Percentiles rank a stretch among this genome's conserved stretches.
phyloP scores from a whole-genome alignment of 1,140 invertebrate species.

The Cecropterus lyciades region DNA sequence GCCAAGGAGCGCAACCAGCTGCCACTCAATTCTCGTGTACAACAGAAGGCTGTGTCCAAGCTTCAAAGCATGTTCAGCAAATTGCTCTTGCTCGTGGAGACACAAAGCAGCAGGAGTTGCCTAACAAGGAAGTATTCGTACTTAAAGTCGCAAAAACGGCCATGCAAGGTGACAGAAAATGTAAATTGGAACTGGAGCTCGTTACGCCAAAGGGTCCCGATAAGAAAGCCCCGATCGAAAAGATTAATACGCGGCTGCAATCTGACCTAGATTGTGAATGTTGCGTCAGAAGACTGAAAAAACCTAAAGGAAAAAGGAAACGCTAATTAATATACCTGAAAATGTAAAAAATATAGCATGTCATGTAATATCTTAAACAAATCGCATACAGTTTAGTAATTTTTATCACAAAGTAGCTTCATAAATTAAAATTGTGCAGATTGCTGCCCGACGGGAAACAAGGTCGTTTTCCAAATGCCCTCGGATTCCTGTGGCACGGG shows the following conservation, averaged over 20 bases:
- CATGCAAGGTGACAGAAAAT: conserved; percentile 69
- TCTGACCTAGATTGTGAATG: conserved; percentile 71
- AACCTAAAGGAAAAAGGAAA: conserved; percentile 55
- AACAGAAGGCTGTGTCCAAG: conserved; percentile 70
- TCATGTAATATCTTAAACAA: too few relatives aligned
- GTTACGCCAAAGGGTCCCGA: conserved; percentile 70
- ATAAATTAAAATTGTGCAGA: conserved; percentile 62
- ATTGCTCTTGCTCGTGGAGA: conserved; percentile 57
- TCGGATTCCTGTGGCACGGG: conserved; percentile 61
- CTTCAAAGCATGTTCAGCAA: conserved; percentile 62
- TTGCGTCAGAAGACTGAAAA: conserved; percentile 55
- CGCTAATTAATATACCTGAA: conserved; percentile 18
- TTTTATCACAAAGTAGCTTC: conserved; percentile 22
- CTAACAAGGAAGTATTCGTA: conserved; percentile 69
- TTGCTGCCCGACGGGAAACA: conserved; percentile 78
- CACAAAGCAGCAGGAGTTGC: conserved; percentile 44
- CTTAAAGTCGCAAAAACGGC: conserved; percentile 79
- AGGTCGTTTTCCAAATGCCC: conserved; percentile 74
- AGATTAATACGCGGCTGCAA: conserved; percentile 61
- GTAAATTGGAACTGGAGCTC: conserved; percentile 72
- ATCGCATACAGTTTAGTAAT: not conserved
- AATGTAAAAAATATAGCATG: too few relatives aligned
- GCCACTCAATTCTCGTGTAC: conserved; percentile 75
- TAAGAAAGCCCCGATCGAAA: conserved; percentile 60
- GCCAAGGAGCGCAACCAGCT: conserved; percentile 56